Evolutionary conservation across 2,797 vertebrate genomes (phyloP).

Genomic region (Gymnothorax reevesii): DNA sequence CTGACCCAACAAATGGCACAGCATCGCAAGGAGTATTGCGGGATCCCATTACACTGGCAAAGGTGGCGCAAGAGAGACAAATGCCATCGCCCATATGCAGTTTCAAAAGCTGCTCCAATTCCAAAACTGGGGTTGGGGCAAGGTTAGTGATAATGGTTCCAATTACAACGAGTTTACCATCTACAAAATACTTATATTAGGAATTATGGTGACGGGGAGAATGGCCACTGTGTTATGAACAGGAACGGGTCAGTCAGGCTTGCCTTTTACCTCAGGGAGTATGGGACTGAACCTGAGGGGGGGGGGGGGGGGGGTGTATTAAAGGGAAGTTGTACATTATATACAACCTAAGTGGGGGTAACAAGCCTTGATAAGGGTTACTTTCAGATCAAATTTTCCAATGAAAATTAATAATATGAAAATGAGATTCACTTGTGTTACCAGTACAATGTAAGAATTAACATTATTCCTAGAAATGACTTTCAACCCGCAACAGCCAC

Average conservation of each 20-base stretch:
- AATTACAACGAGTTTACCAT: background rate
- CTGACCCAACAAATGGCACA: constrained; percentile 23
- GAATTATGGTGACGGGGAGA: background rate
- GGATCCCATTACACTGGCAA: constrained; percentile 15
- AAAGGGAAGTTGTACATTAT: background rate
- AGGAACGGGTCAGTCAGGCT: background rate
- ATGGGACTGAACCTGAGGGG: background rate
- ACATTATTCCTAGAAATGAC: background rate
- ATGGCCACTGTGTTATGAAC: background rate
- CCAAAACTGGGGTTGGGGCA: background rate
- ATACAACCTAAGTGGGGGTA: background rate
- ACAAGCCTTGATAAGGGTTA: background rate
- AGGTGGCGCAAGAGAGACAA: constrained; percentile 11
- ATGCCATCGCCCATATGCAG: constrained; percentile 4
- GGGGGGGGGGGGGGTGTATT: background rate
- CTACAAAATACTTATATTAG: background rate
- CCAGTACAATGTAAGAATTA: background rate
- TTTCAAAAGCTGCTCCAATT: constrained; percentile 11
- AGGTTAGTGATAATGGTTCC: constrained; percentile 7
- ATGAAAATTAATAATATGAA: too few species aligned
- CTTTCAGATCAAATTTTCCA: too few species aligned
- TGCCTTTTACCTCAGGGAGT: background rate
- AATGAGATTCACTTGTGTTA: background rate
- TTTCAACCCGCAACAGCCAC: too few species aligned
- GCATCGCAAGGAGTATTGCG: background rate